phyloP scores from a whole-genome alignment of 2,888 invertebrate species.

The Myopa tessellatipennis region DNA sequence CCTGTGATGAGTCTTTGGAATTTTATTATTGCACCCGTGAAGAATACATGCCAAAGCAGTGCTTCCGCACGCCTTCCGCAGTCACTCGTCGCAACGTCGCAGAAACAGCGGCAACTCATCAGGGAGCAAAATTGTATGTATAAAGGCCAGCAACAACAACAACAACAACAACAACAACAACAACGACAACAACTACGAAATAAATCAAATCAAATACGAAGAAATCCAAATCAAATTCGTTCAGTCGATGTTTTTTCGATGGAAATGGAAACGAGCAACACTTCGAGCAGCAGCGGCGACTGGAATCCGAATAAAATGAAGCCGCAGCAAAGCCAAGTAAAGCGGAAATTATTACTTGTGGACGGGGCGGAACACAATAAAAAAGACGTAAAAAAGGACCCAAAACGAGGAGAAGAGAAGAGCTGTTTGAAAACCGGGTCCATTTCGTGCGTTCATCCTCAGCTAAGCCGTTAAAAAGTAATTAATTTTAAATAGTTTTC shows the following conservation, averaged over 20 bases:
- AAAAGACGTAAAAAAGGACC: not conserved
- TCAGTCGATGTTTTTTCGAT: conserved; percentile 7
- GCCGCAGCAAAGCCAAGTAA: conserved; percentile 7
- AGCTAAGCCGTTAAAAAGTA: conserved; percentile 20
- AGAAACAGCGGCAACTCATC: not conserved
- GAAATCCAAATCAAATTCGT: conserved; percentile 31
- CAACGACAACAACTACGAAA: conserved; percentile 13
- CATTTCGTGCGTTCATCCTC: conserved; percentile 4
- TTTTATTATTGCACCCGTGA: conserved; percentile 39
- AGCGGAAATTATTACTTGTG: conserved; percentile 37
- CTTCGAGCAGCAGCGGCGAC: conserved; percentile 1
- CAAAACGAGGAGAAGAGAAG: conserved; percentile 13
- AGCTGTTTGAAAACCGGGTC: not conserved
- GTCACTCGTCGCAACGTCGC: not conserved
- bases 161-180: conserved; percentile 22
- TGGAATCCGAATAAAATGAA: conserved; percentile 1
- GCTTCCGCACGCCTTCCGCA: not conserved
- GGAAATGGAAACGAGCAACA: conserved; percentile 1
- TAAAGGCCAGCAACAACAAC: conserved; percentile 23
- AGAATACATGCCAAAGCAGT: not conserved
- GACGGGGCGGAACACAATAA: not conserved
- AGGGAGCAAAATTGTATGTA: not conserved
- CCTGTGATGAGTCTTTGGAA: conserved; percentile 39
- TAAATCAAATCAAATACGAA: conserved; percentile 34
- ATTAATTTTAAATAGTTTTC: conserved; percentile 22